These are phyloP conservation scores for Amblyopsis hoosieri DNA, from an alignment of 2,797 vertebrate genomes.

Conservation along the genomic window DNA sequence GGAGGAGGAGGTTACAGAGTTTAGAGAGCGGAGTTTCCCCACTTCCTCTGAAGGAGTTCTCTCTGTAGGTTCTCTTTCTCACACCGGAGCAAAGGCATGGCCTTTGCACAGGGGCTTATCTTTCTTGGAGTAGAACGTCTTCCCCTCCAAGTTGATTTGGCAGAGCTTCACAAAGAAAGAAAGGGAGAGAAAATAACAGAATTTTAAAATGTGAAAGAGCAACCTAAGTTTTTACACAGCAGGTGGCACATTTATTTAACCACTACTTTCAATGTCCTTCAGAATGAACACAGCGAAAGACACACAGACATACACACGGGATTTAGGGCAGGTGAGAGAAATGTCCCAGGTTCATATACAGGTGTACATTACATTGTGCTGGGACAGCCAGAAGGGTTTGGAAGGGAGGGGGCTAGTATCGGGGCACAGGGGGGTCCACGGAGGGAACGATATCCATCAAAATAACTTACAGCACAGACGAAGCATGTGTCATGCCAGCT, in stretches of 20 bases:
- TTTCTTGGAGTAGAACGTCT: constrained; percentile 99
- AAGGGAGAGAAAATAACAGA: constrained; percentile 8
- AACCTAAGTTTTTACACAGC: constrained; percentile 28
- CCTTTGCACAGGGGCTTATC: constrained; percentile 99
- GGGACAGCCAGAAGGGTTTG: constrained; percentile 37
- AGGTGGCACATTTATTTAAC: constrained; percentile 33
- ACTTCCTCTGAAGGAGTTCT: constrained; percentile 51
- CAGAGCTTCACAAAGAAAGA: constrained; percentile 85
- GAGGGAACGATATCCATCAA: constrained; percentile 62
- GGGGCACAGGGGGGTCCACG: constrained; percentile 29
- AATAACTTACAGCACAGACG: constrained; percentile 93
- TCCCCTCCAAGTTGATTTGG: constrained; percentile 98
- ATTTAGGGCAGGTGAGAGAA: not conserved
- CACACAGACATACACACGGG: constrained; percentile 16
- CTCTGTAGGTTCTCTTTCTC: constrained; percentile 52
- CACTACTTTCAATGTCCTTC: constrained; percentile 30
- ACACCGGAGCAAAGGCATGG: constrained; percentile 96
- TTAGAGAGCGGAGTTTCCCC: constrained; percentile 34
- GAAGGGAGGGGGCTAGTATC: constrained; percentile 16
- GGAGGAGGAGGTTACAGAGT: constrained; percentile 22
- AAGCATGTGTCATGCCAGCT: constrained; percentile 99
- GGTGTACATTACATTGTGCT: constrained; percentile 48
- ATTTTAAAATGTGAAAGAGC: constrained; percentile 4
- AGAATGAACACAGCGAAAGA: constrained; percentile 20
- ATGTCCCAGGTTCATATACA: constrained; percentile 29